Percentiles rank a stretch among this genome's conserved stretches.
Evolutionary conservation across 2,113 vertebrate species (phyloP).

Genomic region (Damaliscus lunatus): DNA sequence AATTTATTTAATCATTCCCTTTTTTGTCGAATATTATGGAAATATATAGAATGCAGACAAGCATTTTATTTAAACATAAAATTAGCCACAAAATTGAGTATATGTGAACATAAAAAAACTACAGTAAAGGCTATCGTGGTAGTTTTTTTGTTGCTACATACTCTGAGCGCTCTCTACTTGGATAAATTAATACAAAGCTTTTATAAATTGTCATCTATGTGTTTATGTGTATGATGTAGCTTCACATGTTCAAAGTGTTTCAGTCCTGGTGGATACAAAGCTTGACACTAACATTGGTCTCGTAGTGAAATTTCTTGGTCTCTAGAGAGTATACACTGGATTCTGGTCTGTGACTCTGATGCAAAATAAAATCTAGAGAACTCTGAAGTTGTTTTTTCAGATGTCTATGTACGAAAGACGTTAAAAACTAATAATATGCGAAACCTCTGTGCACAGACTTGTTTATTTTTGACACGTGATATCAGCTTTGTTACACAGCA

Average conservation of each 20-base stretch:
- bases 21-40: neutral
- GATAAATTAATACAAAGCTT: neutral
- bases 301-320: neutral
- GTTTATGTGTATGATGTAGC: neutral
- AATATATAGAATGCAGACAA: neutral
- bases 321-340: neutral
- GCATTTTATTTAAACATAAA: neutral
- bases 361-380: neutral
- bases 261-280: rapidly evolving
- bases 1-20: neutral
- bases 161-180: neutral
- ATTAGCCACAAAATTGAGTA: neutral
- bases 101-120: neutral
- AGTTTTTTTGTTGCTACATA: neutral
- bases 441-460: neutral
- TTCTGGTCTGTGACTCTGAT: neutral
- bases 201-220: neutral
- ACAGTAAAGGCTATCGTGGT: neutral
- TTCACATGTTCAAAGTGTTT: neutral
- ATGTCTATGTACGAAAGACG: neutral
- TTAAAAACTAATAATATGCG: neutral
- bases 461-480: neutral
- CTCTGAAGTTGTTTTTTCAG: neutral
- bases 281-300: neutral
- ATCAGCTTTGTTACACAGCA: neutral